Evolutionary conservation across 2,113 vertebrate genomes (phyloP).

Genomic region (Nesogale talazaci): DNA sequence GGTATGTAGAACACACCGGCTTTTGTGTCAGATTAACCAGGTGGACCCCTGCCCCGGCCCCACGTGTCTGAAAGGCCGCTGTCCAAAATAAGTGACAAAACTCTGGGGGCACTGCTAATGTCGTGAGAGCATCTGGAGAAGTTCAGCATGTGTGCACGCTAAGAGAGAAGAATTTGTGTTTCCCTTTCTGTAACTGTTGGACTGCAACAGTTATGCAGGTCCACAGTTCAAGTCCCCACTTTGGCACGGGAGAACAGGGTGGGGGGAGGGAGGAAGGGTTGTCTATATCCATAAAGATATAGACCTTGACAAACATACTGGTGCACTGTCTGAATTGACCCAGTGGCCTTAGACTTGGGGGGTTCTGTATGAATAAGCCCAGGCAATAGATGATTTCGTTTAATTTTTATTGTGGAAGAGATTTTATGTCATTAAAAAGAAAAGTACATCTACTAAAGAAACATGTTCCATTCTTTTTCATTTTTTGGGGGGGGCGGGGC

Average conservation of each 20-base stretch:
- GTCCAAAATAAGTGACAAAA: neutral
- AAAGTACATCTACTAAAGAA: neutral
- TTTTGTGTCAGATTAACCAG: neutral
- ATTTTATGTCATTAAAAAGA: neutral
- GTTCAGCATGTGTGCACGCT: neutral
- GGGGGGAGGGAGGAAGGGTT: too few species aligned
- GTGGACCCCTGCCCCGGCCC: neutral
- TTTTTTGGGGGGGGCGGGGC: too few species aligned
- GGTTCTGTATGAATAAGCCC: neutral
- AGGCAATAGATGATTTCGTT: neutral
- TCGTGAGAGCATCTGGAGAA: neutral
- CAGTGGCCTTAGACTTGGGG: too few species aligned
- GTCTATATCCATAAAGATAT: too few species aligned
- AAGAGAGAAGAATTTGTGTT: neutral
- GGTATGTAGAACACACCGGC: conserved; percentile 82
- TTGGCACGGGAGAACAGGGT: too few species aligned
- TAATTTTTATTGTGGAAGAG: neutral
- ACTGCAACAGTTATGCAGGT: too few species aligned
- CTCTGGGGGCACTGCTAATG: neutral
- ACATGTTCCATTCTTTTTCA: neutral
- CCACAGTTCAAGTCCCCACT: too few species aligned
- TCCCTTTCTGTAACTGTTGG: neutral
- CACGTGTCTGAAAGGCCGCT: neutral
- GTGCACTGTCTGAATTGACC: too few species aligned
- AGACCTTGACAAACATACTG: too few species aligned